Conservation (phyloP, 2,113 vertebrate genomes). For the Cyanoramphus novaezelandiae region DNA sequence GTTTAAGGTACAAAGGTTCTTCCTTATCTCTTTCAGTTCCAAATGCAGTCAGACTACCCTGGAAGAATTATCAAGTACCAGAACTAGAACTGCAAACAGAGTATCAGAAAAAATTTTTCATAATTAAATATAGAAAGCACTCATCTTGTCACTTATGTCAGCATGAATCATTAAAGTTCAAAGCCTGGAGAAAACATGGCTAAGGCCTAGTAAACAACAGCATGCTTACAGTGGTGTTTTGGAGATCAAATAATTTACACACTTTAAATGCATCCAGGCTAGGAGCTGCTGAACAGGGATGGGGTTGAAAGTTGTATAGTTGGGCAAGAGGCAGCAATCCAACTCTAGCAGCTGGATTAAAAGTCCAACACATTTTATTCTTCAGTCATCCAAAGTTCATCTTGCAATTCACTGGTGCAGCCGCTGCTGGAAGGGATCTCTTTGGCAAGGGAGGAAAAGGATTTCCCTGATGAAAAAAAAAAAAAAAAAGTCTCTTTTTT, state of each 20-base stretch:
- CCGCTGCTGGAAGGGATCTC: neutral
- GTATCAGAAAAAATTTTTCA: neutral
- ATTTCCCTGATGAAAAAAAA: neutral
- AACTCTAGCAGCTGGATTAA: constrained; percentile 25
- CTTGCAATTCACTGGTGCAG: neutral
- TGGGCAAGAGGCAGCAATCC: neutral
- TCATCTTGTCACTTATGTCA: neutral
- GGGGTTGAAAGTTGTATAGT: neutral
- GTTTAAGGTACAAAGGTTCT: neutral
- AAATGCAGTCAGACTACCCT: neutral
- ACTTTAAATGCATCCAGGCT: neutral
- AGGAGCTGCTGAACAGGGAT: neutral
- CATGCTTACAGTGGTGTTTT: neutral
- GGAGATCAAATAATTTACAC: neutral
- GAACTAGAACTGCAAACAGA: neutral
- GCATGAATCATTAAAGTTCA: constrained; percentile 3
- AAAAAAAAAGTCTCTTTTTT: neutral
- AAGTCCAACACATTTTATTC: neutral
- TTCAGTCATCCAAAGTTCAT: constrained; percentile 47
- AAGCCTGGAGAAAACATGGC: constrained; percentile 1
- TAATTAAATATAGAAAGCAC: constrained; percentile 9
- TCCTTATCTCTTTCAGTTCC: neutral
- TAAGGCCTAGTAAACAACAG: neutral
- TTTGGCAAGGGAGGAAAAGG: neutral
- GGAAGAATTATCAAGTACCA: neutral